Percentiles rank a stretch among this genome's conserved stretches.
Evolutionary conservation across 2,113 vertebrate species (phyloP).

Genomic region (Oxyruncus cristatus): DNA sequence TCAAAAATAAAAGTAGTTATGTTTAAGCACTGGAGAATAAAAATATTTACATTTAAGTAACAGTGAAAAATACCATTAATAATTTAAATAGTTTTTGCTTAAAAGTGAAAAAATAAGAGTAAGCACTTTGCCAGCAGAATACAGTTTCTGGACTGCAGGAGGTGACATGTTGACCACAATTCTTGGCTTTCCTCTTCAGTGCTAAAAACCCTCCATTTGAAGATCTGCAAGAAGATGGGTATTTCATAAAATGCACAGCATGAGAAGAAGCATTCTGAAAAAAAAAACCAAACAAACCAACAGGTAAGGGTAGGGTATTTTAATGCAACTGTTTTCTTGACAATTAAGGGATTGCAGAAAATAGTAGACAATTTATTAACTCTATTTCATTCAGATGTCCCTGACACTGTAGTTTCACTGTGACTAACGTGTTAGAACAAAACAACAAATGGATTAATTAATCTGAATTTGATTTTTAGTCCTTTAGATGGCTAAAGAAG

Average conservation of each 20-base stretch:
- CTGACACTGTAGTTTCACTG: neutral
- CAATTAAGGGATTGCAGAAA: neutral
- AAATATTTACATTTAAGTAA: neutral
- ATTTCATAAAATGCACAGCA: neutral
- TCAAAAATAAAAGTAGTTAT: neutral
- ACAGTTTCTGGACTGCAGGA: neutral
- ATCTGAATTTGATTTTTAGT: neutral
- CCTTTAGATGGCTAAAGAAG: neutral
- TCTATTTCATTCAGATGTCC: neutral
- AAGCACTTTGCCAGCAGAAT: neutral
- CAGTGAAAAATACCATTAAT: neutral
- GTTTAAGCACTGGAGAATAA: neutral
- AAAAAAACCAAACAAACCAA: neutral
- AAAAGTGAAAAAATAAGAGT: neutral
- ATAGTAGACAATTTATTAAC: neutral
- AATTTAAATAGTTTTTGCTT: neutral
- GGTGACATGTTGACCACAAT: neutral
- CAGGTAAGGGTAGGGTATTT: neutral
- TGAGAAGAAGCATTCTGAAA: neutral
- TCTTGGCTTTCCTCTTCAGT: neutral
- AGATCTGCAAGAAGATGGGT: neutral
- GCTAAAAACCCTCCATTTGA: accelerated
- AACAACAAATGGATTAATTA: neutral
- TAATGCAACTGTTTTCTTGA: neutral
- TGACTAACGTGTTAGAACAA: neutral